phyloP scores from a whole-genome alignment of 1,140 invertebrate species.

The Anadara kagoshimensis region DNA sequence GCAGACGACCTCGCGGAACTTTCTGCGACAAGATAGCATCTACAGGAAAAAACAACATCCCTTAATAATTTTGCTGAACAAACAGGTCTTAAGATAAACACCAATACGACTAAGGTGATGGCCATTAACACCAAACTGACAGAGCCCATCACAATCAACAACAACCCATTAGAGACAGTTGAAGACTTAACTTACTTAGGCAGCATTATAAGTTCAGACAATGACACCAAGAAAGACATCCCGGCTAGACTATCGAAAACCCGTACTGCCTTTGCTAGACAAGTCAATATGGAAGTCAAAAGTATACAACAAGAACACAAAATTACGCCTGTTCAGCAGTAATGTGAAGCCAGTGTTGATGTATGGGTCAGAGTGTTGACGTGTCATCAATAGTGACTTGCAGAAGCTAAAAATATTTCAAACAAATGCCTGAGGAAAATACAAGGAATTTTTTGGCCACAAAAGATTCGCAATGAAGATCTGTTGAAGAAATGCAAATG shows the following conservation, averaged over 20 bases:
- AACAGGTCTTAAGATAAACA: slow-evolving; percentile 1
- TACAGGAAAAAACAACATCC: neutral
- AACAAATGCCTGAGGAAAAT: too few relatives aligned
- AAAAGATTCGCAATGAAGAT: too few relatives aligned
- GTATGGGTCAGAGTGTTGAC: too few relatives aligned
- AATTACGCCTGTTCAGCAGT: neutral
- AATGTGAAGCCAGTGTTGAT: neutral
- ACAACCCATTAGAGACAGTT: slow-evolving; percentile 6
- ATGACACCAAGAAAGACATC: slow-evolving; percentile 5
- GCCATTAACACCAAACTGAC: too few relatives aligned
- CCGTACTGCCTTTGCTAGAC: slow-evolving; percentile 21
- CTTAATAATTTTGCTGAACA: neutral
- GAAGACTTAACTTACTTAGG: slow-evolving; percentile 12
- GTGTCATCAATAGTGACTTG: too few relatives aligned
- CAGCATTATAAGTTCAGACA: slow-evolving; percentile 6
- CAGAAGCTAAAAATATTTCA: too few relatives aligned
- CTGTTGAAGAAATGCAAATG: too few relatives aligned
- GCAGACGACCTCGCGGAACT: neutral
- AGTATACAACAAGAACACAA: neutral
- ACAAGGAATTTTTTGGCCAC: too few relatives aligned
- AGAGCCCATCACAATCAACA: slow-evolving; percentile 5
- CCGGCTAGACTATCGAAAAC: slow-evolving; percentile 22
- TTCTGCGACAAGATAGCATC: neutral
- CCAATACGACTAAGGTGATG: too few relatives aligned
- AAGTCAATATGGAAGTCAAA: slow-evolving; percentile 34